Base-by-base conservation (phyloP, 2,888 invertebrate genomes). In the Eupithecia exiguata region DNA sequence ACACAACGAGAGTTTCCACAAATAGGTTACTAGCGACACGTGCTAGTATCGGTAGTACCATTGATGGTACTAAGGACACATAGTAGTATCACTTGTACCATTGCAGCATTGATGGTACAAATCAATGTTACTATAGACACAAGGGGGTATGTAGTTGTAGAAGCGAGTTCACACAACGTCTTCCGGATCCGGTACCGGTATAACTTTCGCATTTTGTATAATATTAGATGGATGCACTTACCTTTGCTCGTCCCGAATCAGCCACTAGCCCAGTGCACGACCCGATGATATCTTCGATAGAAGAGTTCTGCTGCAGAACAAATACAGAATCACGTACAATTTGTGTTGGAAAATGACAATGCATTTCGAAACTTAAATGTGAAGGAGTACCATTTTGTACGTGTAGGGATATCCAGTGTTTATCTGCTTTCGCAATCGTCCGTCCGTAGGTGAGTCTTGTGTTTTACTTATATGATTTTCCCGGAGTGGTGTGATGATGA, bases 231-330 rank as follows among this genome's bases (percentile, higher is more conserved):
- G 18, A 18, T 46, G 46, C n/a, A 68, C 84, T 75, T 72, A 89
- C 90, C 83, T 82, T 84, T 12, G 77, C 77, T 35, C 86, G 80
- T 4, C 86, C 91, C 0, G 91, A 91, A 72, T 91, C 91, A 0
- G 86, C 16, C 3, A 86, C 84, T 61, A 87, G 67, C 79, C 75
- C n/a, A 43, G 71, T 70, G 77, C 30, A 70, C 9, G 81, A 76
- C 12, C 85, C 84, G n/a, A 87, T 83, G 46, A 85, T 85, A 0
- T 86, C 85, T 77, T 67, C 68, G 2, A 89, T 5, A 4, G 43
- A 82, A 16, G 82, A 84, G 16, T 74, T 80, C n/a, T 80, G 80
- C 86, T 89, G 79, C 2, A 79, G 82, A 77, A 53, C 36, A 53
- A 53, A 21, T 21, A 43, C 14, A 40, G 1, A 40, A 35, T 62